A percentile compares a stretch with the other conserved stretches of the same genome.
phyloP scores from a whole-genome alignment of 1,140 invertebrate species.

The Lysiphlebus fabarum region DNA sequence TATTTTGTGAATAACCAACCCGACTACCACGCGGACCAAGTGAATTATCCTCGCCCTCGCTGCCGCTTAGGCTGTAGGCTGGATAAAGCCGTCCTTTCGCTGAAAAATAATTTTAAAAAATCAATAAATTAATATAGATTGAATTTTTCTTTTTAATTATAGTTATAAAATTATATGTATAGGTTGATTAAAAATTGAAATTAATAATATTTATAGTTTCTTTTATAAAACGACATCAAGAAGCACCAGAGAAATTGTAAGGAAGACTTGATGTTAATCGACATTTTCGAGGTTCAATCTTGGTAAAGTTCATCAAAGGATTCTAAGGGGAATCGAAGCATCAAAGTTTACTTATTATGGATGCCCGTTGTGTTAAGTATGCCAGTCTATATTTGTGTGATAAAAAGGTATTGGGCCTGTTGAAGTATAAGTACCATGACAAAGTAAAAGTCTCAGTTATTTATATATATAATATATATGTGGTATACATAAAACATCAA shows the following conservation, averaged over 20 bases:
- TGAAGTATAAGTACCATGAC: no score
- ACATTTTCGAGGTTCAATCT: constrained; percentile 18
- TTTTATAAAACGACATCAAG: no score
- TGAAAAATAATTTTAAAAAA: no score
- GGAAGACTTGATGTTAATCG: constrained; percentile 16
- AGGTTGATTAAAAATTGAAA: no score
- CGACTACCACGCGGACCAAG: constrained; percentile 41
- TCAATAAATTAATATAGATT: no score
- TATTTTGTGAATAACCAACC: constrained; percentile 39
- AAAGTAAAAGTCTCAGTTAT: no score
- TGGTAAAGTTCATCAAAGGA: constrained; percentile 22
- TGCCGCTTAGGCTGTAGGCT: constrained; percentile 63
- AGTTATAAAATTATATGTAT: no score
- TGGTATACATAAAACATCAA: no score
- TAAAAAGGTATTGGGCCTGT: no score
- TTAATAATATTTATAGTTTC: no score
- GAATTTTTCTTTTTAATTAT: no score
- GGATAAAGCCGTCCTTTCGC: constrained; percentile 72
- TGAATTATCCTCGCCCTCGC: constrained; percentile 62
- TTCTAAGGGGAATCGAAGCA: constrained; percentile 19
- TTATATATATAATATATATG: no score
- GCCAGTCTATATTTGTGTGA: neutral
- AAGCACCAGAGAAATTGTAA: neutral
- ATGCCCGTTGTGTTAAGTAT: constrained; percentile 15
- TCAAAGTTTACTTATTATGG: constrained; percentile 27